Conservation (phyloP, 2,888 invertebrate genomes). For the Sipha maydis region DNA sequence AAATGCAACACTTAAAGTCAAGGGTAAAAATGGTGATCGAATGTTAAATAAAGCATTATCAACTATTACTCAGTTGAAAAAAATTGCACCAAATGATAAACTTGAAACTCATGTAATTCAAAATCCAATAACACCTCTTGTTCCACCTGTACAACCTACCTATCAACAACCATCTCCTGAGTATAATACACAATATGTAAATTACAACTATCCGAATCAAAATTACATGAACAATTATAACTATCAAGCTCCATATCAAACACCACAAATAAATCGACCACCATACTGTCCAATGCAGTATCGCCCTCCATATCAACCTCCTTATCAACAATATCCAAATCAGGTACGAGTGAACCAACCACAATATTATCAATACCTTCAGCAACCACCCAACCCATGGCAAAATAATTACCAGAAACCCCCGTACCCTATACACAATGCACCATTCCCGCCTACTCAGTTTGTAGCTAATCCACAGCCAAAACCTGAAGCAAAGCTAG, state of each 20-base stretch:
- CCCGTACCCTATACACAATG: slow-evolving; percentile 53
- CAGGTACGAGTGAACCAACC: slow-evolving; percentile 52
- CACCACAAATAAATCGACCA: slow-evolving; percentile 42
- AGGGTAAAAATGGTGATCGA: slow-evolving; percentile 43
- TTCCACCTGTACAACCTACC: slow-evolving; percentile 22
- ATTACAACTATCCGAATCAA: slow-evolving; percentile 51
- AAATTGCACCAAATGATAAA: slow-evolving; percentile 48
- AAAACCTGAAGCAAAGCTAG: slow-evolving; percentile 55
- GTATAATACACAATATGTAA: slow-evolving; percentile 37
- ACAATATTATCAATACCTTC: slow-evolving; percentile 51
- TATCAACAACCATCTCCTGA: slow-evolving; percentile 48
- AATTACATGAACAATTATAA: slow-evolving; percentile 52
- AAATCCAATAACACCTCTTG: slow-evolving; percentile 56
- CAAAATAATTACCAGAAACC: slow-evolving; percentile 53
- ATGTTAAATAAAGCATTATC: slow-evolving; percentile 53
- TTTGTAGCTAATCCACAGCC: slow-evolving; percentile 47
- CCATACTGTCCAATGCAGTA: slow-evolving; percentile 58
- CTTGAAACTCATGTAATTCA: slow-evolving; percentile 32
- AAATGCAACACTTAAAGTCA: slow-evolving; percentile 55
- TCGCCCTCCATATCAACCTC: slow-evolving; percentile 39
- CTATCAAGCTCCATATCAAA: slow-evolving; percentile 46
- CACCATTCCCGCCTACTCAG: slow-evolving; percentile 38
- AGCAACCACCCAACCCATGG: slow-evolving; percentile 38
- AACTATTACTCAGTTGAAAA: slow-evolving; percentile 54
- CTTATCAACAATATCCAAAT: slow-evolving; percentile 55